Percentiles rank a stretch among this genome's conserved stretches.
phyloP scores from a whole-genome alignment of 2,797 vertebrate species.

The Pteronotus mesoamericanus region DNA sequence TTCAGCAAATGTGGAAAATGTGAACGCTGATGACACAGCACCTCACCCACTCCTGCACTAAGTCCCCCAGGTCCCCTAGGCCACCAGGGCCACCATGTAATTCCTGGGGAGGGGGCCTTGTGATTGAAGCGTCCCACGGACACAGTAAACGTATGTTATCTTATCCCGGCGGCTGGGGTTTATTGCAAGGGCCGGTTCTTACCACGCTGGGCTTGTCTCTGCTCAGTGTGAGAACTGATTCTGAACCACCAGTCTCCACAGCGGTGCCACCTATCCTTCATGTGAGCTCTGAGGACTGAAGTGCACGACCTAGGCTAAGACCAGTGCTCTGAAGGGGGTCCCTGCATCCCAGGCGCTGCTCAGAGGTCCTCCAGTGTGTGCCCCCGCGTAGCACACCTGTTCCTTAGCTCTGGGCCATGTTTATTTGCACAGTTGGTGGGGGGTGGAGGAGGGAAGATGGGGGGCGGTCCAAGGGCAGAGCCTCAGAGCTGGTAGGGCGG shows the following conservation, averaged over 20 bases:
- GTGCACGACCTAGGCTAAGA: background rate
- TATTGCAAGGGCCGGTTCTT: background rate
- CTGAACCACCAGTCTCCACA: background rate
- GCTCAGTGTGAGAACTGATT: background rate
- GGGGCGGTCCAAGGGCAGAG: background rate
- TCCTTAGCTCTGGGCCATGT: background rate
- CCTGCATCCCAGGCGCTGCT: background rate
- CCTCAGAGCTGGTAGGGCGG: background rate
- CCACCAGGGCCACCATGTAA: rapidly evolving
- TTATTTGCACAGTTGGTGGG: background rate
- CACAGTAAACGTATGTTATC: background rate
- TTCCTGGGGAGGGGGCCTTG: background rate
- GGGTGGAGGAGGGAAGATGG: rapidly evolving
- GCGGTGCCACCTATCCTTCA: background rate
- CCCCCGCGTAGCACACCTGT: background rate
- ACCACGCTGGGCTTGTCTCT: background rate
- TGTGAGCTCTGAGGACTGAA: background rate
- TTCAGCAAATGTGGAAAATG: background rate
- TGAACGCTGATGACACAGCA: background rate
- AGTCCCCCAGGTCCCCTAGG: background rate
- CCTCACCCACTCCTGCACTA: rapidly evolving
- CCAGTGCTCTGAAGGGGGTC: too few relatives aligned
- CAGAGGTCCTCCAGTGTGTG: background rate
- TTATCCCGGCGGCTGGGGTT: background rate
- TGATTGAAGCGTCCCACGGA: rapidly evolving